Base-by-base conservation (phyloP, 2,888 invertebrate genomes). In the Lymantria dispar region DNA sequence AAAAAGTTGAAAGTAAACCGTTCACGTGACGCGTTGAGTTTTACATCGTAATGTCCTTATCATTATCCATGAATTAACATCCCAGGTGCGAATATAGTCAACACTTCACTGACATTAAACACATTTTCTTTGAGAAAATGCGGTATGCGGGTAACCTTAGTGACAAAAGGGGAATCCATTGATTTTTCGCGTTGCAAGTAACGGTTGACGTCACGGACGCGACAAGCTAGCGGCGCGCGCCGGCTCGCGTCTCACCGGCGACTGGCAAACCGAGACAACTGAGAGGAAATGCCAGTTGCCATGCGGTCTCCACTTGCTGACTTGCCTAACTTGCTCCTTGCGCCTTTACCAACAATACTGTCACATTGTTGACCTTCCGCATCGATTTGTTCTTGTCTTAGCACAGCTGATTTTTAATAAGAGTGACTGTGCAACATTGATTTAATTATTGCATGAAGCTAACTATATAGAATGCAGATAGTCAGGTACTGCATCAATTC, bases 91-190 rank as follows among this genome's bases (percentile, higher is more conserved):
- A 56, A 41, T 58, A 57, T 54, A 56, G 72, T 82, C 72, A 78
- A 64, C 85, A 87, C 86, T 84, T 78, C 88, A 89, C 89, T 83
- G 52, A 80, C 90, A 90, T 89, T 83, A 72, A 77, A 62, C 81
- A 84, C 87, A 87, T 89, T 90, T 90, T 89, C 84, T 62, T 74
- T 64, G 54, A 74, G 85, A 87, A 90, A 90, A 89, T 91, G 90
- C 90, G 88, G 87, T 87, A 90, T 90, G 90, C 90, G 85, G 84
- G 78, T 78, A 85, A 88, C 87, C 87, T 87, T 79, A 78, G 74
- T 64, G 74, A 73, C 72, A 78, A 72, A 70, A 73, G 74, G 80
- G 80, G 78, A 76, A 83, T 83, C 83, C 87, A 90, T 91, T 87
- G 90, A 90, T 91, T 90, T 89, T 88, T 88, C 87, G 84, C 84